Evolutionary conservation across 2,797 vertebrate species (phyloP), one percentile per base, ranked within the genome.

Genomic region (Scomberomorus guttatus): DNA sequence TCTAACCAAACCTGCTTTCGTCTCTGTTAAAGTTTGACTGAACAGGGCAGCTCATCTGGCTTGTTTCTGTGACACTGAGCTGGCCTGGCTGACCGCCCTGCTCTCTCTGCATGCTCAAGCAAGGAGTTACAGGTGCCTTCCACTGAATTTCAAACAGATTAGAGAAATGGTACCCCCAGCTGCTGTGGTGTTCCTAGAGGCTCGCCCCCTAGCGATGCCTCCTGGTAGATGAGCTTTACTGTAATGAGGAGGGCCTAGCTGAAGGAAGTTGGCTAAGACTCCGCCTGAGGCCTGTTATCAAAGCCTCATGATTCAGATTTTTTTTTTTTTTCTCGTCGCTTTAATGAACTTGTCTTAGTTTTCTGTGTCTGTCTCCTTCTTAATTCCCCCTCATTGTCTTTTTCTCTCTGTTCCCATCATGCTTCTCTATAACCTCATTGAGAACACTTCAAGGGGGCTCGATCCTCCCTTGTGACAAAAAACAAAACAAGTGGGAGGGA

Each of bases 201-300:
- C 79, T 79, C 71, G 48, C 63, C 87, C 66, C 78, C 75, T 72
- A 75, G 85, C 48, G 82, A 54, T 72, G 74, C 71, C 79, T 78
- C 72, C 14, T 77, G 61, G 71, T 70, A 29, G 75, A 77, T 9
- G 2, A 70, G 65, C 56, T 66, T 69, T 37, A 20, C 50, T 22
- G 50, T 87, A 83, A 86, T 27, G 79, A 86, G 61, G 9, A 51
- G 37, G 39, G 54, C 55, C 55, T 44, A 5, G 25, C 32, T 59
- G 42, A 51, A 64, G 71, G 62, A 74, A 65, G 46, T 9, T 22
- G 48, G 56, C 77, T 57, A 4, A 83, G 75, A 62, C 55, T 64
- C 60, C 25, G 80, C 89, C 85, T 4, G 25, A 68, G 81, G 89
- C 79, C 46, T 56, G 17, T 22, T 73, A 74, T 83, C 77, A 78